phyloP scores from a whole-genome alignment of 2,888 invertebrate species.

The Lepidocyrtoides sp. region DNA sequence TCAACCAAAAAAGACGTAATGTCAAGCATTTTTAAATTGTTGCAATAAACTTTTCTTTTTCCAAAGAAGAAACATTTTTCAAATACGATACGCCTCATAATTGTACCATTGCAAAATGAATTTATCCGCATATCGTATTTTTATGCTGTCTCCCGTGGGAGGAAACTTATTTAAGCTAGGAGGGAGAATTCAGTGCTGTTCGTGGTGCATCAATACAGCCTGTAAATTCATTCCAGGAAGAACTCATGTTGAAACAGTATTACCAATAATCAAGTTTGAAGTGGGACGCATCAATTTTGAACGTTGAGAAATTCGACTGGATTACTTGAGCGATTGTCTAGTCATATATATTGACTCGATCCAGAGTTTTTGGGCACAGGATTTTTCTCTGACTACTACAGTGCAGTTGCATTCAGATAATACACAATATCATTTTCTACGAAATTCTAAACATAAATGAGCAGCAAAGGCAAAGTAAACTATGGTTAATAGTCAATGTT shows the following conservation, averaged over 20 bases:
- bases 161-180: background rate
- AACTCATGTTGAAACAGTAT: background rate
- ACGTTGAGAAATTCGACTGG: constrained; percentile 17
- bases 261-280: constrained; percentile 51
- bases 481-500: background rate
- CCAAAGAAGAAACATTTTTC: constrained; percentile 17
- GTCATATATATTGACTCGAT: no score
- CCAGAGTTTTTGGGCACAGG: background rate
- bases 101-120: constrained; percentile 53
- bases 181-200: no score
- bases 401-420: background rate
- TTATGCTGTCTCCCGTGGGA: constrained; percentile 39
- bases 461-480: background rate
- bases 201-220: background rate
- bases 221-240: background rate
- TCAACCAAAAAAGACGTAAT: constrained; percentile 24
- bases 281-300: constrained; percentile 41
- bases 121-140: constrained; percentile 49
- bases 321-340: background rate
- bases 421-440: no score
- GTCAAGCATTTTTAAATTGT: background rate
- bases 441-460: no score
- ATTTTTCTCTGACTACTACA: background rate
- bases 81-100: constrained; percentile 39
- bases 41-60: constrained; percentile 7